phyloP scores from a whole-genome alignment of 1,140 invertebrate genomes.

The Eupristina koningsbergeri region DNA sequence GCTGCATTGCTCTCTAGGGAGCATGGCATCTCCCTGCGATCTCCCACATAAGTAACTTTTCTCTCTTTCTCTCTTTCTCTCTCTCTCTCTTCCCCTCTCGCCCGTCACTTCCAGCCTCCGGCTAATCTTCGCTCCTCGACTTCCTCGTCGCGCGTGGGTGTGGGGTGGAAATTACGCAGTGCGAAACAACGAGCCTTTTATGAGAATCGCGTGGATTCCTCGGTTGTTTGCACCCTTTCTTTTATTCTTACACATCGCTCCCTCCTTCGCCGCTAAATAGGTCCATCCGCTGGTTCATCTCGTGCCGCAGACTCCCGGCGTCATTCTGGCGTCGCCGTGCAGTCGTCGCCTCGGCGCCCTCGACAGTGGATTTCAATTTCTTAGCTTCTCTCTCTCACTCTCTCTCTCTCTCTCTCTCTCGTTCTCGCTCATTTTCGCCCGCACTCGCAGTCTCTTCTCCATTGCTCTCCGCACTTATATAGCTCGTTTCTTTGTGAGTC shows the following conservation, averaged over 20 bases:
- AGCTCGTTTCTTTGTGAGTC: neutral
- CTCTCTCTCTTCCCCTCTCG: neutral
- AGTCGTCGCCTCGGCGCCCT: constrained; percentile 9
- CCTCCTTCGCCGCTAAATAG: neutral
- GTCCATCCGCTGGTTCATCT: neutral
- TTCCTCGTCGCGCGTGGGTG: neutral
- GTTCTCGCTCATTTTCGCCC: neutral
- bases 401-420: neutral
- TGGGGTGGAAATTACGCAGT: neutral
- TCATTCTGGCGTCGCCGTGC: constrained; percentile 16
- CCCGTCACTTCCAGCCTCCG: neutral
- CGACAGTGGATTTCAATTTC: constrained; percentile 37
- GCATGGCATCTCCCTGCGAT: neutral
- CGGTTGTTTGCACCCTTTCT: neutral
- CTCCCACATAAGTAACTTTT: neutral
- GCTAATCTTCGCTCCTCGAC: neutral
- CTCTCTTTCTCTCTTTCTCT: neutral
- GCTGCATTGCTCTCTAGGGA: neutral
- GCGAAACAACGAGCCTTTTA: neutral
- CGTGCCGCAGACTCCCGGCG: neutral
- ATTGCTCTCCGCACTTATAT: neutral
- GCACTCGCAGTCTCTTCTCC: too few species aligned
- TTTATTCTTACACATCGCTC: neutral
- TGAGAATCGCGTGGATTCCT: constrained; percentile 8
- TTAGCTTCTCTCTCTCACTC: neutral